Percentiles rank a stretch among this genome's conserved stretches.
These are phyloP conservation scores for Cryptocheilus praepositus DNA, from an alignment of 2,888 invertebrate genomes.

Conservation along the genomic window DNA sequence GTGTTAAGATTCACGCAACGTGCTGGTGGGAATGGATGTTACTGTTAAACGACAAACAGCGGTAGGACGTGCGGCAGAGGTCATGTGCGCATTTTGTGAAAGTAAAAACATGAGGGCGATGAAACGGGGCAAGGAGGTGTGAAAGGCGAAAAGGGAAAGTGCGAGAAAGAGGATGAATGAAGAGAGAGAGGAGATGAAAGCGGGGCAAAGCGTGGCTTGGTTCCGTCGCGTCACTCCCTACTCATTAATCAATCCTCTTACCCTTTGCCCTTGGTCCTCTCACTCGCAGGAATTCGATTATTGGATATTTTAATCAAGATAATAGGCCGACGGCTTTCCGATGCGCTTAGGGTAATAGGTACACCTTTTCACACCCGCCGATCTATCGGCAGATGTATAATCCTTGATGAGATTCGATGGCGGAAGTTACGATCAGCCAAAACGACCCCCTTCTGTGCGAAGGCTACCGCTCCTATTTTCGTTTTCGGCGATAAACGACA, in stretches of 20 bases:
- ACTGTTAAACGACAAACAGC: no score
- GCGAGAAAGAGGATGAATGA: slow-evolving; percentile 32
- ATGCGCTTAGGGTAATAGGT: slow-evolving; percentile 34
- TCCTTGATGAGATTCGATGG: no score
- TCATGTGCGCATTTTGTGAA: no score
- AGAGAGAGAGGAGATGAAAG: slow-evolving; percentile 48
- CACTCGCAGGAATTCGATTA: slow-evolving; percentile 64
- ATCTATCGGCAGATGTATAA: no score
- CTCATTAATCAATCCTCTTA: slow-evolving; percentile 69
- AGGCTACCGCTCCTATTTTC: no score
- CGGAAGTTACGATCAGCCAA: no score
- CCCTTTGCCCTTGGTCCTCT: slow-evolving; percentile 19
- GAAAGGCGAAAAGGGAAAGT: slow-evolving; percentile 11
- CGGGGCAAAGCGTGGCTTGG: slow-evolving; percentile 60
- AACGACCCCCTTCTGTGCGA: no score
- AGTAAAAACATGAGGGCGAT: not conserved
- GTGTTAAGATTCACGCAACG: no score
- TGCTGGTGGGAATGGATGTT: no score
- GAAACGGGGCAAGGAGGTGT: slow-evolving; percentile 8
- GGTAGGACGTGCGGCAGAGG: no score
- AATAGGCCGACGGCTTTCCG: slow-evolving; percentile 53
- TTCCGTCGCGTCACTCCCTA: slow-evolving; percentile 67
- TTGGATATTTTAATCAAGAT: slow-evolving; percentile 70
- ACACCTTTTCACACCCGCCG: slow-evolving; percentile 26
- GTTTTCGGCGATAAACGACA: no score